Conservation (phyloP, 2,113 vertebrate genomes). For the Paratilapia polleni region DNA sequence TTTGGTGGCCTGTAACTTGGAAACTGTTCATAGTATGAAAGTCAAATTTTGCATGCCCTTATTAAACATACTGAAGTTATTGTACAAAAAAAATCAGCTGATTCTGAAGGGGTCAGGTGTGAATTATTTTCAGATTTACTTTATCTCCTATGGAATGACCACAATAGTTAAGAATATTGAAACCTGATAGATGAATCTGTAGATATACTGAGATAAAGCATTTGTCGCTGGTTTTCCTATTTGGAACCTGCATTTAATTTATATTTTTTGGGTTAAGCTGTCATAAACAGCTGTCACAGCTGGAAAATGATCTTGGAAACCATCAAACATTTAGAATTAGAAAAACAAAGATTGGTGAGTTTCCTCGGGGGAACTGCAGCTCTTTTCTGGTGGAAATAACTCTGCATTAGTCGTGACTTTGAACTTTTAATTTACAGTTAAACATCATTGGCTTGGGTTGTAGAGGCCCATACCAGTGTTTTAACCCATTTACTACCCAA, state of each 20-base stretch:
- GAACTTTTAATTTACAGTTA: background rate
- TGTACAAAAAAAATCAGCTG: background rate
- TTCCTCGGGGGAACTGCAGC: background rate
- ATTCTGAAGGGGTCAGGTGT: background rate
- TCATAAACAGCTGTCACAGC: slow-evolving; percentile 7
- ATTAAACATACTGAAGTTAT: background rate
- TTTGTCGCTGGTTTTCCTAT: background rate
- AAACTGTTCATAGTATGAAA: background rate
- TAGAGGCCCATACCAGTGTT: background rate
- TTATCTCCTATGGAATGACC: background rate
- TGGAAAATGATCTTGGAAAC: slow-evolving; percentile 16
- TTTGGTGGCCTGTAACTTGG: background rate
- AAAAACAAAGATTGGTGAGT: slow-evolving; percentile 16
- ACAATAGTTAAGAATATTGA: background rate
- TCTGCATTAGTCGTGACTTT: background rate
- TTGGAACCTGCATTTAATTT: background rate
- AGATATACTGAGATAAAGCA: background rate
- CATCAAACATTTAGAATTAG: background rate
- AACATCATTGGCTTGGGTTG: background rate
- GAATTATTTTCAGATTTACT: background rate
- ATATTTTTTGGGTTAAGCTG: background rate
- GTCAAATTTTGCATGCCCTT: background rate
- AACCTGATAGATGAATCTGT: background rate
- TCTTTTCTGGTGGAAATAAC: background rate
- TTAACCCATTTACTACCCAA: background rate